Base-by-base conservation (phyloP, 2,113 vertebrate genomes). In the Cercocebus atys region DNA sequence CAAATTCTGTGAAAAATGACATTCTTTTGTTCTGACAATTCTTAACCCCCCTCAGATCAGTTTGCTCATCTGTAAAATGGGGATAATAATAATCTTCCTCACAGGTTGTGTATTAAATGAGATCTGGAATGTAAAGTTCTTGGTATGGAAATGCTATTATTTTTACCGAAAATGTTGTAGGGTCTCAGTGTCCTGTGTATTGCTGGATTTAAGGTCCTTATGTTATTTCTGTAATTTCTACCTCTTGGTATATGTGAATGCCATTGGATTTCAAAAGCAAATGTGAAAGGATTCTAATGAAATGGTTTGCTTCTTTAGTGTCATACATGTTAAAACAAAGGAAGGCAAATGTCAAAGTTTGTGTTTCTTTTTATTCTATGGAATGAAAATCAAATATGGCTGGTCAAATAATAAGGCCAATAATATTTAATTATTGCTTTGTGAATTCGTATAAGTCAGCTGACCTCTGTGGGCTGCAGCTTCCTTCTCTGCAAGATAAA, bases 241-340 rank as follows among this genome's bases (percentile, higher is more conserved):
- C 55, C 93, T 88, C 64, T 93, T 47, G 64, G 80, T 22, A 50
- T 78, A 35, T 18, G 35, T 83, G 35, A 97, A 59, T 83, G 45
- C 5, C 30, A 13, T 23, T 81, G 43, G 32, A 47, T 96, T 96
- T 97, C 68, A 97, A 59, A 73, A 92, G 35, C 52, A 96, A 93
- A 89, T 70, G 38, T 89, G 38, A 95, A 92, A 95, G 45, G 10
- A 79, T 25, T 82, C 18, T 84, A 68, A 93, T 96, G 32, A 79
- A 90, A 68, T 80, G 18, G 78, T 43, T 84, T 85, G 64, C 18
- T 84, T 80, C 47, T 95, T 94, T 81, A 55, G 11, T 78, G 32
- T 47, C 45, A 82, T 25, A 76, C 22, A 18, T 84, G 6, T 84
- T 81, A 57, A 38, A 30, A 32, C 45, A 72, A n/a, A 93, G 32